A percentile compares a stretch with the other conserved stretches of the same genome.
These are phyloP conservation scores for Drosophila gaucha DNA, from an alignment of 2,888 invertebrate genomes.

Conservation along the genomic window DNA sequence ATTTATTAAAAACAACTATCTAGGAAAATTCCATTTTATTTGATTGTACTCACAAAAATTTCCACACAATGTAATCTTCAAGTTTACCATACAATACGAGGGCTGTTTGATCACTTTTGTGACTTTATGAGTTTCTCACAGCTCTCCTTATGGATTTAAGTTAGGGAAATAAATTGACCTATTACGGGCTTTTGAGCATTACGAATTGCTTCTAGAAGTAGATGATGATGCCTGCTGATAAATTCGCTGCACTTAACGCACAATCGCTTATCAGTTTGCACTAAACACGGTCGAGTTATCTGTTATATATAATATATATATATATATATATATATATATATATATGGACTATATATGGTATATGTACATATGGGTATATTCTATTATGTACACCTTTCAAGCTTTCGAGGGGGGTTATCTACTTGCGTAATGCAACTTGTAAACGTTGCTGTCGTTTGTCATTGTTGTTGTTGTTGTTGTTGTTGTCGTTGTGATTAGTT, in stretches of 20 bases:
- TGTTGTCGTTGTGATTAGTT: not conserved
- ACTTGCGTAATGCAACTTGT: conserved; percentile 19
- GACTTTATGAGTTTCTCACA: too few species aligned
- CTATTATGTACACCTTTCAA: conserved; percentile 3
- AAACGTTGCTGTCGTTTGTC: conserved; percentile 3
- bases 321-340: not conserved
- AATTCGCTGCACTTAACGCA: conserved; percentile 7
- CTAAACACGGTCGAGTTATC: conserved; percentile 9
- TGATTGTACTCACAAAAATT: too few species aligned
- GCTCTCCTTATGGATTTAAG: too few species aligned
- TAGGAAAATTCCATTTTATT: too few species aligned
- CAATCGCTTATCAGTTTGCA: conserved; percentile 18
- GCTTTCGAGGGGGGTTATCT: conserved; percentile 34
- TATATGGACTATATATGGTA: not conserved
- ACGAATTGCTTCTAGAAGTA: conserved; percentile 7
- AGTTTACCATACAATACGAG: too few species aligned
- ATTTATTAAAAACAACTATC: too few species aligned
- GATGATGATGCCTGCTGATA: not conserved
- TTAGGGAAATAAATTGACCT: conserved; percentile 25
- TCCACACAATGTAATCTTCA: too few species aligned
- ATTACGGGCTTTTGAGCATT: conserved; percentile 5
- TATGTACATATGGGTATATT: not conserved
- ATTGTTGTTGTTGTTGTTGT: not conserved
- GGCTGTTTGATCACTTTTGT: too few species aligned
- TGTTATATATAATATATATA: not conserved